Evolutionary conservation across 2,888 invertebrate species (phyloP).

Genomic region (Dolichopus griseipennis): DNA sequence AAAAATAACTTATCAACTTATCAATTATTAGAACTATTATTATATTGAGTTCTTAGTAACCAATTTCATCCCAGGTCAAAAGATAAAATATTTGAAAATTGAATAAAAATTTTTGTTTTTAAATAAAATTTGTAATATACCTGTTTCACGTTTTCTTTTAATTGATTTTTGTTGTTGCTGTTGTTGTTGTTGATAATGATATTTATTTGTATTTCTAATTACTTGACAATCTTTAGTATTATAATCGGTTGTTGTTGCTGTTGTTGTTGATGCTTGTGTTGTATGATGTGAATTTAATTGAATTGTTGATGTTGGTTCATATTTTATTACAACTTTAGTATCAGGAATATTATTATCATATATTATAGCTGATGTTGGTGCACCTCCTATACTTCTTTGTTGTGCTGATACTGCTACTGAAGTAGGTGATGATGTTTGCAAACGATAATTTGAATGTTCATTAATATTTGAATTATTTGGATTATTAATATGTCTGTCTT

Average conservation of each 20-base stretch:
- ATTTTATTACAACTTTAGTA: slow-evolving; percentile 20
- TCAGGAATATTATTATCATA: slow-evolving; percentile 17
- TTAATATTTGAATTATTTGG: neutral
- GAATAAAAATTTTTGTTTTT: no score
- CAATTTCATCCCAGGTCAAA: no score
- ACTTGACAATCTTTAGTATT: slow-evolving; percentile 23
- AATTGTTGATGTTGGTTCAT: slow-evolving; percentile 13
- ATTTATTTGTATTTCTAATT: slow-evolving; percentile 23
- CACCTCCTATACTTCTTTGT: neutral
- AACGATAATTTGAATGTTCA: slow-evolving; percentile 4
- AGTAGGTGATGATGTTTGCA: slow-evolving; percentile 7
- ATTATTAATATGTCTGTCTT: neutral
- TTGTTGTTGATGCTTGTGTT: slow-evolving; percentile 9
- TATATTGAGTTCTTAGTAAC: no score
- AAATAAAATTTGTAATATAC: slow-evolving; percentile 20
- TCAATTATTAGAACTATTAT: no score
- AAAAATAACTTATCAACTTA: no score
- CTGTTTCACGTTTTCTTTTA: slow-evolving; percentile 30
- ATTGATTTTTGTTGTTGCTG: slow-evolving; percentile 22
- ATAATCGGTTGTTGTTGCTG: slow-evolving; percentile 15
- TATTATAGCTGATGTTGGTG: neutral
- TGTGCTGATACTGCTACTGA: slow-evolving; percentile 1
- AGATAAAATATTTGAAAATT: no score
- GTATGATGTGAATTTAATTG: neutral
- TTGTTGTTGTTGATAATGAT: slow-evolving; percentile 22